Evolutionary conservation across 2,797 vertebrate genomes (phyloP).

Genomic region (Hipposideros larvatus): DNA sequence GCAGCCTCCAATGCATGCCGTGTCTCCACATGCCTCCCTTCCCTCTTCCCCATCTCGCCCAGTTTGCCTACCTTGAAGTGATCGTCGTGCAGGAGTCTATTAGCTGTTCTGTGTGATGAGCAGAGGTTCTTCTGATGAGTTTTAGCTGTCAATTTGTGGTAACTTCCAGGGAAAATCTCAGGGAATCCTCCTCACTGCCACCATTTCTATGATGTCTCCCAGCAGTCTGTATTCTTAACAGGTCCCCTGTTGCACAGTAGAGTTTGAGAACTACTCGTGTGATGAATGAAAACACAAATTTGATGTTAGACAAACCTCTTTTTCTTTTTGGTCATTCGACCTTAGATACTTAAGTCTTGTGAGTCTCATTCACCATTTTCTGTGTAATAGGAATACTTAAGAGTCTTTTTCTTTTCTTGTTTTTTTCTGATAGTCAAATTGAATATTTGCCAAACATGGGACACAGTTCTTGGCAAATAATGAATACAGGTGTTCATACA

Average conservation of each 20-base stretch:
- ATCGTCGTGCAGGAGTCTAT: no score
- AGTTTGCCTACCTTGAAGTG: no score
- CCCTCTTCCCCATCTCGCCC: no score
- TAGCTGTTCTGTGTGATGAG: no score
- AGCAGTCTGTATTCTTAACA: neutral
- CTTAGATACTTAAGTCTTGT: neutral
- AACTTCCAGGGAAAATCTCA: no score
- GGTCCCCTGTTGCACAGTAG: fast-evolving
- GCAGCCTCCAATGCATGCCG: no score
- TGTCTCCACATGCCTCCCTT: no score
- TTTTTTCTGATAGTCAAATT: neutral
- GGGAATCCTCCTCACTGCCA: no score
- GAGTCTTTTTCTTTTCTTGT: neutral
- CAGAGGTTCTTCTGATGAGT: no score
- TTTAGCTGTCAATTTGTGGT: no score
- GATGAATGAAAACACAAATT: neutral
- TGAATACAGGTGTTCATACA: neutral
- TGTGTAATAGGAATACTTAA: neutral
- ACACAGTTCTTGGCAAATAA: neutral
- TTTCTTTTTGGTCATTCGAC: neutral
- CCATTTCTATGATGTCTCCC: no score
- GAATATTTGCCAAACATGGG: neutral
- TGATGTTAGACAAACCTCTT: neutral
- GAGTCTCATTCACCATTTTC: neutral
- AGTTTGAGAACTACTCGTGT: neutral